Base-by-base conservation (phyloP, 2,113 vertebrate species). In the Apteryx owenii region DNA sequence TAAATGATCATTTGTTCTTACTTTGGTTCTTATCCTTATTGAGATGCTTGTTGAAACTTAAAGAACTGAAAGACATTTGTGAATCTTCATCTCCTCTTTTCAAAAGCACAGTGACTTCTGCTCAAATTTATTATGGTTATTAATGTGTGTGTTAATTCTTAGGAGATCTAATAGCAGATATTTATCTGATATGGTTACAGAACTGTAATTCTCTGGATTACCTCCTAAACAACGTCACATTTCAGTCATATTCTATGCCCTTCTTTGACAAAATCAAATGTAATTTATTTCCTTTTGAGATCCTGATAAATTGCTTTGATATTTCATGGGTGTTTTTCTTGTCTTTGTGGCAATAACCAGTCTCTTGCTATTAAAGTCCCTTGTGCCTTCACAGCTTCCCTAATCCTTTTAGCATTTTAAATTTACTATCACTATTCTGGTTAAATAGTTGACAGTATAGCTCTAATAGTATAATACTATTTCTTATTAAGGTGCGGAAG, bases 1-100 rank as follows among this genome's bases (percentile, higher is more conserved):
- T 54, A 73, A n/a, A 73, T 51, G 8, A 36, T 69, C 3, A 26
- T 77, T 81, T 93, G 3, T 26, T 94, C 48, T 84, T 17, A 26
- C 20, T 69, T 75, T 42, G 13, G 31, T 51, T 76, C 0, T 88
- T n/a, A 14, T 22, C 36, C 1, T 0, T 51, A 12, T 7, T 46
- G 50, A 85, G 70, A 73, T 91, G 50, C 60, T 61, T 86, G 56
- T 73, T 48, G 65, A 44, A 61, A 89, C n/a, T 29, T 31, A 14
- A 73, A 87, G 69, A 78, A 10, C 18, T 51, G 36, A 53, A 71
- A 75, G 65, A 15, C 2, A 0, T 26, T 88, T 92, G 40, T 92
- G 65, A 50, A 50, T 89, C 31, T 64, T 2, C 0, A 12, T 36
- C 40, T 71, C 83, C 38, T 21, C 9, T 56, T 33, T 85, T 75